phyloP scores from a whole-genome alignment of 2,797 vertebrate genomes.

The Vireo griseus region DNA sequence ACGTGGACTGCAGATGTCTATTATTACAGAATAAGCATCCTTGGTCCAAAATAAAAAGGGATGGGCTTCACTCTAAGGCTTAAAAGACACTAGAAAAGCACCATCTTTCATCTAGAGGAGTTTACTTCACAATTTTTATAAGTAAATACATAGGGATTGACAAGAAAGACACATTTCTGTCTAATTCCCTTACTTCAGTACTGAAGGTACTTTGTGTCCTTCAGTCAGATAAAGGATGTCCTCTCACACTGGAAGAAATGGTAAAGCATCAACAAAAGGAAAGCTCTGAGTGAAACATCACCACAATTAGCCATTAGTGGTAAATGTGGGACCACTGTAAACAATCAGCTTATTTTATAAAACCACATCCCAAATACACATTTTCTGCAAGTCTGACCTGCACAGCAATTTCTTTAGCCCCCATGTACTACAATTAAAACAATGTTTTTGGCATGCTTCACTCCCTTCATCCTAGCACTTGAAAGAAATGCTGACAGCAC shows the following conservation, averaged over 20 bases:
- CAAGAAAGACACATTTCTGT: not conserved
- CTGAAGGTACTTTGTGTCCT: not conserved
- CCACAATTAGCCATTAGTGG: not conserved
- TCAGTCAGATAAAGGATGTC: not conserved
- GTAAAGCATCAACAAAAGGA: not conserved
- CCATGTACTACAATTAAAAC: not conserved
- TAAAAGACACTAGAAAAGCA: not conserved
- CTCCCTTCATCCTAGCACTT: not conserved
- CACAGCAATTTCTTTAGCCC: not conserved
- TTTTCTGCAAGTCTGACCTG: not conserved
- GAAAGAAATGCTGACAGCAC: not conserved
- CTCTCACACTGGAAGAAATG: not conserved
- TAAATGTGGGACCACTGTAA: not conserved
- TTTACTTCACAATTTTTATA: not conserved
- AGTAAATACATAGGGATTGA: not conserved
- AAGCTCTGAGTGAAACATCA: not conserved
- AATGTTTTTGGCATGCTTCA: not conserved
- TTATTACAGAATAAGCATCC: not conserved
- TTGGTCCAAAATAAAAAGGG: not conserved
- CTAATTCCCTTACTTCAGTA: not conserved
- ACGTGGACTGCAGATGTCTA: not conserved
- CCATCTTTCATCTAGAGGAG: not conserved
- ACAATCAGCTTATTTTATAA: not conserved
- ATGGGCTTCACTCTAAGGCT: not conserved
- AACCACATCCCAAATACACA: not conserved